A percentile compares a stretch with the other conserved stretches of the same genome.
phyloP scores from a whole-genome alignment of 2,888 invertebrate genomes.

The Lycaena phlaeas region DNA sequence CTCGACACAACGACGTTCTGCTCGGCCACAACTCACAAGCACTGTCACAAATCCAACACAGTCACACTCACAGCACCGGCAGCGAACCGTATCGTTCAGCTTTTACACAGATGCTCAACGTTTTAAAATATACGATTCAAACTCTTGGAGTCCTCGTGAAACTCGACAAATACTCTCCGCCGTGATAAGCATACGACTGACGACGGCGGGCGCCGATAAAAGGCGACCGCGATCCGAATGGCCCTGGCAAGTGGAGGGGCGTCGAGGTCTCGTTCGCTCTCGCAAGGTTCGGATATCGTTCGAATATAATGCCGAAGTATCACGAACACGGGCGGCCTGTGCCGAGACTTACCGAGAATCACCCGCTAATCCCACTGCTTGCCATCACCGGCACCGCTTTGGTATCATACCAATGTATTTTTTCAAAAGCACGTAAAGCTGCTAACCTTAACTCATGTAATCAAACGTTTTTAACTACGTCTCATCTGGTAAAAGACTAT shows the following conservation, averaged over 20 bases:
- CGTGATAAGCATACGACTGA: too few species aligned
- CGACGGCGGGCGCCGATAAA: too few species aligned
- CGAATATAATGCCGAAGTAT: constrained; percentile 32
- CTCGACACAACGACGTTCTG: constrained; percentile 50
- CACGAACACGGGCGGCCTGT: constrained; percentile 39
- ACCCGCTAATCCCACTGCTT: constrained; percentile 47
- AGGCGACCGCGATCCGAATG: constrained; percentile 35
- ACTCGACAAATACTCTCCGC: constrained; percentile 26
- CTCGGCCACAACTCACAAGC: constrained; percentile 51
- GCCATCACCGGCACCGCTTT: too few species aligned
- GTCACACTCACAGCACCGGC: constrained; percentile 34
- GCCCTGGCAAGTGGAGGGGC: constrained; percentile 39
- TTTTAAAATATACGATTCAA: constrained; percentile 40
- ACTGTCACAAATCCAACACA: constrained; percentile 52
- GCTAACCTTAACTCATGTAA: too few species aligned
- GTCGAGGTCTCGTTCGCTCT: constrained; percentile 31
- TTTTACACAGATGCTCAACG: constrained; percentile 29
- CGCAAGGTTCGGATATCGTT: constrained; percentile 22
- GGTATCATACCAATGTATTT: too few species aligned
- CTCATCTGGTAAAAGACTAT: too few species aligned
- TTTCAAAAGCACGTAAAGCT: too few species aligned
- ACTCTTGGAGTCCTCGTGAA: constrained; percentile 11
- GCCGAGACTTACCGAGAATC: constrained; percentile 30
- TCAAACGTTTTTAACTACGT: too few species aligned
- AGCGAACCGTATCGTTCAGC: constrained; percentile 29